Base-by-base conservation (phyloP, 2,888 invertebrate genomes). In the Drosophila aldrichi region DNA sequence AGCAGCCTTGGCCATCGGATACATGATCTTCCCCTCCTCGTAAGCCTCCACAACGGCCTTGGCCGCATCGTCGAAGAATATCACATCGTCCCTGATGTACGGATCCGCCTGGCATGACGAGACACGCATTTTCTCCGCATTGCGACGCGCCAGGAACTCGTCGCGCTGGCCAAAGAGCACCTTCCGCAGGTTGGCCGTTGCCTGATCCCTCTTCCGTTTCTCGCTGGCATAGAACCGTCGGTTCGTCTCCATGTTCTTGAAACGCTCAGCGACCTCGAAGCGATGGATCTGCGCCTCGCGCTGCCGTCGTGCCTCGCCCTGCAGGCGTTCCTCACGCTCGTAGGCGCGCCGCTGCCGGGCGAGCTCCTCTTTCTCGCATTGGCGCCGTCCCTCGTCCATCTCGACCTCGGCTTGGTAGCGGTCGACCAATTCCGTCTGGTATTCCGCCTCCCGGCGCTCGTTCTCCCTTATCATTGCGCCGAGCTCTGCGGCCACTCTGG, bases 11-110 rank as follows among this genome's bases (percentile, higher is more conserved):
- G 88, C 77, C 7, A 93, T 81, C 0, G 93, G 93, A 43, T 85
- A 85, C 22, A 92, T 49, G 2, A 92, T 91, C 7, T 92, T 85
- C 0, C 90, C 90, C 20, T 90, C 90, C 5, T 79, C 80, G 3
- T 89, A 79, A 0, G 92, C 91, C 67, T 89, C 77, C 57, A 83
- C 66, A 41, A 92, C 88, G n/a, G 91, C 74, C 18, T 81, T 77
- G 2, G 87, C 82, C 0, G 92, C 92, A 67, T 91, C 89, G 3
- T 87, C 76, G 63, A 91, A 91, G 77, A 92, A 93, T 61, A 79
- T 82, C 25, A 88, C 82, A 60, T 93, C 92, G 6, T 92, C 91
- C 3, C 80, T 75, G 0, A 90, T 76, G n/a, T 75, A 69, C 0
- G 65, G 70, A 32, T 83, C 70, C 0, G 60, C 72, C 1, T 61